Evolutionary conservation across 2,888 invertebrate species (phyloP).

Genomic region (Drosophila silvestris): DNA sequence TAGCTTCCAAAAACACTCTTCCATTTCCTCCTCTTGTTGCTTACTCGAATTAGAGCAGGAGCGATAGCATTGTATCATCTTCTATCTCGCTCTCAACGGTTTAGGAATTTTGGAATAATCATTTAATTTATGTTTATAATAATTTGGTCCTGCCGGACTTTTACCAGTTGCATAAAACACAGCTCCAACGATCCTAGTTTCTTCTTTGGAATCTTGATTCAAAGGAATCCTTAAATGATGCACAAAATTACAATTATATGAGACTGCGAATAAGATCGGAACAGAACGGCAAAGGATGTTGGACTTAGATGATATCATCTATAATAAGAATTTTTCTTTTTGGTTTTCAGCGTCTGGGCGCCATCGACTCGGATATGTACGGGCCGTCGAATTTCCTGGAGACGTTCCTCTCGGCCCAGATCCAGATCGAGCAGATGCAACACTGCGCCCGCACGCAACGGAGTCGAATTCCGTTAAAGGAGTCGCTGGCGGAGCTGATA

Average conservation of each 20-base stretch:
- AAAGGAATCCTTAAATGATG: neutral
- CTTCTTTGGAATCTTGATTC: neutral
- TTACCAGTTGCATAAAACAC: neutral
- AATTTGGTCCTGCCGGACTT: neutral
- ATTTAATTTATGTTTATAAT: no score
- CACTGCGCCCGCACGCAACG: slow-evolving; percentile 85
- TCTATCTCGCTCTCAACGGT: neutral
- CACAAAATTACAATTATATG: neutral
- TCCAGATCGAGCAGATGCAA: slow-evolving; percentile 87
- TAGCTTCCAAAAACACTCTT: neutral
- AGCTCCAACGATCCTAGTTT: neutral
- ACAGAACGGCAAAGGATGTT: neutral
- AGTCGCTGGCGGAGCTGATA: slow-evolving; percentile 86
- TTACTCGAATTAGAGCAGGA: neutral
- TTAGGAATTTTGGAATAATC: neutral
- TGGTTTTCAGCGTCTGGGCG: slow-evolving; percentile 87
- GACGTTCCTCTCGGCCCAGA: slow-evolving; percentile 90
- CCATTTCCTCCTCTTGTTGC: neutral
- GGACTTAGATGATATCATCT: neutral
- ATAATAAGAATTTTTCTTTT: neutral
- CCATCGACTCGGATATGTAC: slow-evolving; percentile 91
- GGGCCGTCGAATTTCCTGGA: slow-evolving; percentile 94
- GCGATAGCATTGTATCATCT: neutral
- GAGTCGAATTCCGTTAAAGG: slow-evolving; percentile 84
- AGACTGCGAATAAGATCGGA: neutral